Evolutionary conservation across 1,140 invertebrate genomes (phyloP).

Genomic region (Drosophila pachea): DNA sequence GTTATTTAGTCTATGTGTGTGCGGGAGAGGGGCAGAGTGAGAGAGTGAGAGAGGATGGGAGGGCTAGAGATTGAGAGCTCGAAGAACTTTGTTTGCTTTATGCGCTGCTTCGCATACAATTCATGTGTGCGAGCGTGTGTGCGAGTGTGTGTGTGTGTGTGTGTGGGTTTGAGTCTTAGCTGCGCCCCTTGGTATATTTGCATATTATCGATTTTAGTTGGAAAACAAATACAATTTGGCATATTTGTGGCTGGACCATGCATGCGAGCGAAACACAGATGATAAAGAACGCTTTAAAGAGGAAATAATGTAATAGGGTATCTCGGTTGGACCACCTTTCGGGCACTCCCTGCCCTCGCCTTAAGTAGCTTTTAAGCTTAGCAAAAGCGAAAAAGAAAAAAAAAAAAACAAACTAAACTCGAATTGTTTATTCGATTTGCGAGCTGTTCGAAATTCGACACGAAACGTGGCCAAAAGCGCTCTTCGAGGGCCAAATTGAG

Average conservation of each 20-base stretch:
- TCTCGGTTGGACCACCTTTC: too few species aligned
- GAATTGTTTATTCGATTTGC: constrained; percentile 64
- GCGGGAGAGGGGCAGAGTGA: constrained; percentile 18
- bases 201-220: constrained; percentile 68
- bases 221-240: constrained; percentile 7
- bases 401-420: background rate
- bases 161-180: constrained; percentile 9
- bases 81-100: constrained; percentile 62
- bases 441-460: constrained; percentile 41
- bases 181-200: constrained; percentile 51
- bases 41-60: background rate
- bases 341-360: background rate
- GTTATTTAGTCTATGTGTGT: constrained; percentile 65
- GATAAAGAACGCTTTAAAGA: background rate
- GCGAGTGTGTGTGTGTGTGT: constrained; percentile 11
- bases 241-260: background rate
- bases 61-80: constrained; percentile 26
- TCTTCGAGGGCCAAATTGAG: constrained; percentile 11
- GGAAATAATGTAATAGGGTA: too few species aligned
- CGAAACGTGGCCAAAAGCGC: constrained; percentile 35
- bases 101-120: constrained; percentile 32
- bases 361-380: constrained; percentile 70
- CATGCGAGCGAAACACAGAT: background rate
- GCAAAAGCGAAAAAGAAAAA: constrained; percentile 12
- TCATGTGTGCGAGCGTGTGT: constrained; percentile 7